Conservation (phyloP, 1,140 invertebrate genomes). For the Tribolium madens region DNA sequence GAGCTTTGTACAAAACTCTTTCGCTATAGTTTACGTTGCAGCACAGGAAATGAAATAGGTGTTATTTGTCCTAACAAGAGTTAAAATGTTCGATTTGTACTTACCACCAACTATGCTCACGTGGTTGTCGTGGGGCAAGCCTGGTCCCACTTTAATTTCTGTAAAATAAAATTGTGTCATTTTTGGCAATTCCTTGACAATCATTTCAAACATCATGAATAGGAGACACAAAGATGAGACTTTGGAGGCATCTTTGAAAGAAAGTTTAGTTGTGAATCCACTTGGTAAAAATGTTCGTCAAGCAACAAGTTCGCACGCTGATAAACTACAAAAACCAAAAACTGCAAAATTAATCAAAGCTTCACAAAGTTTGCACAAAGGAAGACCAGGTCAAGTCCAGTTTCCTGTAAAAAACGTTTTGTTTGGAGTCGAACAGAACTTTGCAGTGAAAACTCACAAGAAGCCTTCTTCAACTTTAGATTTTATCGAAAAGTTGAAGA, state of each 20-base stretch:
- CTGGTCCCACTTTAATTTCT: slow-evolving; percentile 65
- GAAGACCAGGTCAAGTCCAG: background rate
- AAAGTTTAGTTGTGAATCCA: background rate
- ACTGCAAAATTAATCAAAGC: background rate
- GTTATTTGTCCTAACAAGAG: too few relatives aligned
- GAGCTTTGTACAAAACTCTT: background rate
- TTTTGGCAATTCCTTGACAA: background rate
- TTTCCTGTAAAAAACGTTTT: background rate
- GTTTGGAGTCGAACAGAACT: background rate
- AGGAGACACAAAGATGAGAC: background rate
- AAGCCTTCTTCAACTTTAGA: background rate
- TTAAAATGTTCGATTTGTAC: slow-evolving; percentile 28
- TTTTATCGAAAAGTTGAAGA: background rate
- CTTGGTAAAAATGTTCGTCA: background rate
- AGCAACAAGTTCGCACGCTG: background rate
- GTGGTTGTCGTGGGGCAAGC: slow-evolving; percentile 62
- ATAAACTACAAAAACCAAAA: background rate
- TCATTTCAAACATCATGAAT: slow-evolving; percentile 3
- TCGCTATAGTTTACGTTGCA: background rate
- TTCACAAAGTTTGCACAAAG: background rate
- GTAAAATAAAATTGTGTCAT: slow-evolving; percentile 54
- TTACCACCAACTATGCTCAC: slow-evolving; percentile 63
- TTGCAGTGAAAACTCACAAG: background rate
- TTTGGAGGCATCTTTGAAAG: background rate
- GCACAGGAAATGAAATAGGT: background rate